Conservation (phyloP, 2,113 vertebrate species). For the Theristicus caerulescens region DNA sequence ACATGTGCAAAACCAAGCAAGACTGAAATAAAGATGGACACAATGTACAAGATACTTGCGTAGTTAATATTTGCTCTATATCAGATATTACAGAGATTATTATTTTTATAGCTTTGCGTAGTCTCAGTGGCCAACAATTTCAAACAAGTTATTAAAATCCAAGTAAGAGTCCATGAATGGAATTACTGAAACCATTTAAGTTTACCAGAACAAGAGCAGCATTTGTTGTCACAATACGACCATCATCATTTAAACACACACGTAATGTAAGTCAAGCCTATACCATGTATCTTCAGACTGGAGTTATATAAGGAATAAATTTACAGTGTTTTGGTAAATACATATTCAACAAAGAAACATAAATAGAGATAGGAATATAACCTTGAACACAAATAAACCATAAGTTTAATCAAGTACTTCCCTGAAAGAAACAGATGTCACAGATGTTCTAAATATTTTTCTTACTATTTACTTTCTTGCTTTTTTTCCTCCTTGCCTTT, state of each 20-base stretch:
- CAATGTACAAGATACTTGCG: not conserved
- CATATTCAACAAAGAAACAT: not conserved
- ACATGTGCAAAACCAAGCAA: constrained; percentile 56
- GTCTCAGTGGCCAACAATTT: not conserved
- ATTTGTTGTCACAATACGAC: not conserved
- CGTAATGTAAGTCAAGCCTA: not conserved
- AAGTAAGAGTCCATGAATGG: not conserved
- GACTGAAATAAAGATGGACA: constrained; percentile 60
- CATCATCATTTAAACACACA: not conserved
- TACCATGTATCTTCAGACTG: not conserved
- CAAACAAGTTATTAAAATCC: not conserved
- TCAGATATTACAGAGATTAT: not conserved
- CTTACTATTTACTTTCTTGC: not conserved
- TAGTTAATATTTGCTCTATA: not conserved
- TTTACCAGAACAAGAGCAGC: constrained; percentile 19
- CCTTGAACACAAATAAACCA: not conserved
- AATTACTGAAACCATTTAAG: not conserved
- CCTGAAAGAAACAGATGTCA: not conserved
- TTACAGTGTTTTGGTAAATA: constrained; percentile 7
- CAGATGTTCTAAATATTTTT: not conserved
- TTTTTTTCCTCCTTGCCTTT: not conserved
- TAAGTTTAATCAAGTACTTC: not conserved
- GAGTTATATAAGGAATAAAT: not conserved
- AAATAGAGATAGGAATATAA: not conserved
- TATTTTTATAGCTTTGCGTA: not conserved